phyloP scores from a whole-genome alignment of 2,888 invertebrate species.

The Limnephilus lunatus region DNA sequence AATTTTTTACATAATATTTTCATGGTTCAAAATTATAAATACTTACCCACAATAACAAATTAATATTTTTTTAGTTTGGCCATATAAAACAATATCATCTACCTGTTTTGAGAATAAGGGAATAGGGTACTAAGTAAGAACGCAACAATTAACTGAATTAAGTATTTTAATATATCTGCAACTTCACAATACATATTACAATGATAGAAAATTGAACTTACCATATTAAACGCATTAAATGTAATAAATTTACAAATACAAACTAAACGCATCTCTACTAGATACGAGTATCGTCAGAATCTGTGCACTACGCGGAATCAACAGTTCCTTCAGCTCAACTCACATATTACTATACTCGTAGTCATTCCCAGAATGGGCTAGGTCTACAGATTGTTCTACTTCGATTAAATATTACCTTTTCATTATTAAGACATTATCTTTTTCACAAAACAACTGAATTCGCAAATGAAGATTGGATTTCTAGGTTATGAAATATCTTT shows the following conservation, averaged over 20 bases:
- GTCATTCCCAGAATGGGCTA: background rate
- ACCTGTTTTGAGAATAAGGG: background rate
- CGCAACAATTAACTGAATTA: constrained; percentile 61
- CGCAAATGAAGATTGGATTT: too few species aligned
- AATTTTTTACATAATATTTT: too few species aligned
- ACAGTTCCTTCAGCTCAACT: background rate
- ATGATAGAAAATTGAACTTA: constrained; percentile 67
- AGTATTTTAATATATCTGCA: constrained; percentile 65
- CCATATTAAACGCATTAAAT: constrained; percentile 66
- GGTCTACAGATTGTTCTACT: background rate
- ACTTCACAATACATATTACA: constrained; percentile 67
- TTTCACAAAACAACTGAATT: background rate
- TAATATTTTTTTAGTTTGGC: too few species aligned
- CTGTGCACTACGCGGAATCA: background rate
- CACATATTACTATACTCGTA: too few species aligned
- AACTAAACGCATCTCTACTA: constrained; percentile 65
- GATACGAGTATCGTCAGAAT: constrained; percentile 38
- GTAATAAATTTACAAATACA: constrained; percentile 66
- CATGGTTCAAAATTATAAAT: too few species aligned
- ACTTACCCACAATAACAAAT: too few species aligned
- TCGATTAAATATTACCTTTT: constrained; percentile 5
- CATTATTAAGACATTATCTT: background rate
- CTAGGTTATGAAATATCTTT: too few species aligned
- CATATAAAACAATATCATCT: too few species aligned
- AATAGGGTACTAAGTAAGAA: background rate